phyloP scores from a whole-genome alignment of 2,113 vertebrate species.

The Phrynosoma blainvillii region DNA sequence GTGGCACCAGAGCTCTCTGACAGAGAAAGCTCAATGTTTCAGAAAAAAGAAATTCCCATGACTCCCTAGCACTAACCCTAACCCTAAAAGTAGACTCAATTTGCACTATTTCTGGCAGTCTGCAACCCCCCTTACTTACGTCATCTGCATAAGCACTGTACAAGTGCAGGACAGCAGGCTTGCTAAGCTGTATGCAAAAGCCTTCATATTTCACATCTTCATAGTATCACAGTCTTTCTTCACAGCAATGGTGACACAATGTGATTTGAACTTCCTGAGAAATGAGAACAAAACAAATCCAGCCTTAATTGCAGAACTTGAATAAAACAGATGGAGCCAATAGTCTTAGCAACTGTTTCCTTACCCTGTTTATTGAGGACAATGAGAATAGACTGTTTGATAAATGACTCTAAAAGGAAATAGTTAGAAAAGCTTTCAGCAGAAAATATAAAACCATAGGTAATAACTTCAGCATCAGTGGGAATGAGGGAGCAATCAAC shows the following conservation, averaged over 20 bases:
- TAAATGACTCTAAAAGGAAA: neutral
- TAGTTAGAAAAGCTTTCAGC: neutral
- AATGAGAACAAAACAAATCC: neutral
- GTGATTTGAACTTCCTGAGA: conserved; percentile 9
- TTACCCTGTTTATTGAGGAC: neutral
- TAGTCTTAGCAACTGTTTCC: neutral
- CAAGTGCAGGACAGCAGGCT: neutral
- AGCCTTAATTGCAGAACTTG: neutral
- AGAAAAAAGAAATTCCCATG: too few relatives aligned
- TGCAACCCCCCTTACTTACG: too few relatives aligned
- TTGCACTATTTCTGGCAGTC: too few relatives aligned
- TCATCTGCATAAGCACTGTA: neutral
- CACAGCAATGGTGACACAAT: neutral
- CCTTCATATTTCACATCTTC: neutral
- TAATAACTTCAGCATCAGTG: neutral
- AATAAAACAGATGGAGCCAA: neutral
- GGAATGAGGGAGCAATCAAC: neutral
- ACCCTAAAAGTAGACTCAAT: too few relatives aligned
- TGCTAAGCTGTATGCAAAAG: neutral
- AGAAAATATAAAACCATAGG: too few relatives aligned
- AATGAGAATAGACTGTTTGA: neutral
- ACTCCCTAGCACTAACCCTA: too few relatives aligned
- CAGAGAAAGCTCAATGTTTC: too few relatives aligned
- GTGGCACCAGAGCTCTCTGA: too few relatives aligned
- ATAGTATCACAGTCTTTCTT: neutral